Conservation (phyloP, 1,140 invertebrate genomes). For the Apis mellifera region Amel_HAv3.1 CM009933.2:12812001-12812500, state of each 20-base stretch:
- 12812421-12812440: not conserved
- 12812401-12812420: conserved; percentile 16
- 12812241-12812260: too few relatives aligned
- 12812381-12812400: not conserved
- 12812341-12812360: not conserved
- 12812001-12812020: conserved; percentile 49
- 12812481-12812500: conserved; percentile 19
- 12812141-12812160: not conserved
- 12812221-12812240: too few relatives aligned
- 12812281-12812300: too few relatives aligned
- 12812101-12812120: conserved; percentile 20
- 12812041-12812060: conserved; percentile 22
- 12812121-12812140: not conserved
- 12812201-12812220: too few relatives aligned
- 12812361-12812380: not conserved
- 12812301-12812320: too few relatives aligned
- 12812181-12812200: too few relatives aligned
- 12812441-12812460: not conserved
- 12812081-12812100: conserved; percentile 18
- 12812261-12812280: too few relatives aligned
- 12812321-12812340: too few relatives aligned
- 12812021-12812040: conserved; percentile 3
- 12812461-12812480: conserved; percentile 13
- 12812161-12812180: too few relatives aligned
- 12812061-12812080: not conserved